Base-by-base conservation (phyloP, 2,113 vertebrate genomes). In the Myiozetetes cayanensis region DNA sequence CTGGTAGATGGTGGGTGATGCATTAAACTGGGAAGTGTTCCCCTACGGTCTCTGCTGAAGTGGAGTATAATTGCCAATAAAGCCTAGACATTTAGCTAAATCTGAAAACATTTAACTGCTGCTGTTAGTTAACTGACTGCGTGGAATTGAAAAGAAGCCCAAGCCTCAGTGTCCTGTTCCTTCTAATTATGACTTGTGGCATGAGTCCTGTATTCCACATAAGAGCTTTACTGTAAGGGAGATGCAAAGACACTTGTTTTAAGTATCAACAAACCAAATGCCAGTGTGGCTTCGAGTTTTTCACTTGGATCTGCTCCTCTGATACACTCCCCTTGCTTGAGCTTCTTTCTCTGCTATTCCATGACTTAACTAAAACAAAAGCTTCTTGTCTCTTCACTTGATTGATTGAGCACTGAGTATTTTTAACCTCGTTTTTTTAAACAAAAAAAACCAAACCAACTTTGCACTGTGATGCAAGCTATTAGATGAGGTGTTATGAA, bases 11-110 rank as follows among this genome's bases (percentile, higher is more conserved):
- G 74, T 35, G 61, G 74, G 46, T 44, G 35, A 86, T 90, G 52
- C 35, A 68, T 92, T 93, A 67, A 88, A 74, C 56, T 67, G 65
- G 47, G 65, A 76, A 47, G 33, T n/a, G 39, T 53, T 93, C 65
- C 82, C 83, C 14, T 44, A 35, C 1, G 1, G 1, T 94, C 0
- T 4, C 52, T 10, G 9, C 93, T 90, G 80, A 90, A 90, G 63
- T 81, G 70, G 30, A 10, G 20, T 55, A 8, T 93, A 93, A 81
- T 87, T 92, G 73, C 88, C 88, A 70, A 49, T 94, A 90, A 94
- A 92, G 25, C 70, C 41, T 28, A 92, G 70, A 18, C 83, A 73
- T 70, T 94, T 50, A 66, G 66, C n/a, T 90, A 90, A 85, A 71
- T 92, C 80, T 95, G 90, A 16, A 66, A 61, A 56, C 61, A 19